Conservation (phyloP, 2,113 vertebrate genomes). For the Pithys albifrons region DNA sequence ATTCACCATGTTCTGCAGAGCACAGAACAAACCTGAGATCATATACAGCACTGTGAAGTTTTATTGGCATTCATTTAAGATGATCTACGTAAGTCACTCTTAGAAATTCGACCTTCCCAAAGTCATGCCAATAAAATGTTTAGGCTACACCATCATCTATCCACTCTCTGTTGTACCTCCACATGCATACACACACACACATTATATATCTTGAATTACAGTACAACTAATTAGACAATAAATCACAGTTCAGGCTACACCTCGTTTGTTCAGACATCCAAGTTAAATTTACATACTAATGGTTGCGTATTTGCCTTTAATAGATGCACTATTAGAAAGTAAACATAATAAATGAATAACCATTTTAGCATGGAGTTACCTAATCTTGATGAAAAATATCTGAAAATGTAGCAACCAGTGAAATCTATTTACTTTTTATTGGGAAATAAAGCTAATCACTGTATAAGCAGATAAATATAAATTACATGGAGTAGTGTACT, state of each 20-base stretch:
- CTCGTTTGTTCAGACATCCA: conserved; percentile 58
- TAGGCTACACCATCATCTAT: not conserved
- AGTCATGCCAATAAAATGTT: conserved; percentile 16
- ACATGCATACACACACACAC: not conserved
- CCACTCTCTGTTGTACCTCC: not conserved
- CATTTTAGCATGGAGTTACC: conserved; percentile 53
- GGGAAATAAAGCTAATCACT: conserved; percentile 56
- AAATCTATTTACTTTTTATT: conserved; percentile 45
- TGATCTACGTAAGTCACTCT: not conserved
- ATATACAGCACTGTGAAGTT: not conserved
- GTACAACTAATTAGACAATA: conserved; percentile 60
- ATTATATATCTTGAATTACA: conserved; percentile 28
- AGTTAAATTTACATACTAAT: conserved; percentile 73
- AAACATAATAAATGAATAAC: conserved; percentile 70
- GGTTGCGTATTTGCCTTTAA: conserved; percentile 60
- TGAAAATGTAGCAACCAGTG: conserved; percentile 43
- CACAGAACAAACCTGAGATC: not conserved
- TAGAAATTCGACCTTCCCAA: conserved; percentile 15
- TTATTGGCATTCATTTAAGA: not conserved
- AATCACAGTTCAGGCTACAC: conserved; percentile 46
- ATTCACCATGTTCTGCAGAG: not conserved
- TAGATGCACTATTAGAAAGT: conserved; percentile 53
- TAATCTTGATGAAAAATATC: conserved; percentile 61
- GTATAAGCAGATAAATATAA: conserved; percentile 25
- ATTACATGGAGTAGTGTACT: not conserved